Conservation (phyloP, 2,888 invertebrate genomes). For the Tanaodytes sp. region DNA sequence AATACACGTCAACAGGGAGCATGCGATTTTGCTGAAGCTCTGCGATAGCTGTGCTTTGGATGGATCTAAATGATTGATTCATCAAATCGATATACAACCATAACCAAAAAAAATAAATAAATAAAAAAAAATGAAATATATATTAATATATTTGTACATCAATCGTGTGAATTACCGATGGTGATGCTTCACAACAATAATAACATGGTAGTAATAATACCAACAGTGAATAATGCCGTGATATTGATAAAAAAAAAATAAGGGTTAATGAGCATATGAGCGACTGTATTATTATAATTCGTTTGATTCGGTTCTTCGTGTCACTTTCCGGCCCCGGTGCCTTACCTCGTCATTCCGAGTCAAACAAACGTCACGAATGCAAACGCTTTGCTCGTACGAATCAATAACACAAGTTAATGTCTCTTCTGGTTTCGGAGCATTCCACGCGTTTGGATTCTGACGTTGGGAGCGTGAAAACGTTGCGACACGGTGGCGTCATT, state of each 20-base stretch:
- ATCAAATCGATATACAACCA: not conserved
- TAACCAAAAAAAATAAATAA: not conserved
- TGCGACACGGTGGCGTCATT: too few relatives aligned
- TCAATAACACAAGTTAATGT: too few relatives aligned
- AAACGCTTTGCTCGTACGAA: too few relatives aligned
- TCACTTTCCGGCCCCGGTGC: too few relatives aligned
- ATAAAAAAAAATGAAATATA: too few relatives aligned
- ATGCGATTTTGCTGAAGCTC: conserved; percentile 30
- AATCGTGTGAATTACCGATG: conserved; percentile 4
- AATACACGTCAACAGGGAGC: conserved; percentile 14
- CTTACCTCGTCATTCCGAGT: conserved; percentile 13
- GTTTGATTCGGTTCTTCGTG: too few relatives aligned
- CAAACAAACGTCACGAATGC: conserved; percentile 11
- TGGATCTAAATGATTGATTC: conserved; percentile 27
- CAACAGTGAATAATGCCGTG: conserved; percentile 10
- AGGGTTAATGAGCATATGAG: conserved; percentile 27
- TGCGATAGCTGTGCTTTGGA: conserved; percentile 30
- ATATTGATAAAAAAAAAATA: too few relatives aligned
- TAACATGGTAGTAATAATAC: conserved; percentile 24
- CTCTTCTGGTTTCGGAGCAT: too few relatives aligned
- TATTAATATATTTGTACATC: not conserved
- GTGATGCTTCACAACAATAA: conserved; percentile 3
- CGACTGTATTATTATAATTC: conserved; percentile 6
- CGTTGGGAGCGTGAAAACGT: too few relatives aligned
- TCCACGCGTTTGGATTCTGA: too few relatives aligned